A percentile compares a stretch with the other conserved stretches of the same genome.
phyloP scores from a whole-genome alignment of 1,140 invertebrate species.

The Dendroctonus ponderosae region DNA sequence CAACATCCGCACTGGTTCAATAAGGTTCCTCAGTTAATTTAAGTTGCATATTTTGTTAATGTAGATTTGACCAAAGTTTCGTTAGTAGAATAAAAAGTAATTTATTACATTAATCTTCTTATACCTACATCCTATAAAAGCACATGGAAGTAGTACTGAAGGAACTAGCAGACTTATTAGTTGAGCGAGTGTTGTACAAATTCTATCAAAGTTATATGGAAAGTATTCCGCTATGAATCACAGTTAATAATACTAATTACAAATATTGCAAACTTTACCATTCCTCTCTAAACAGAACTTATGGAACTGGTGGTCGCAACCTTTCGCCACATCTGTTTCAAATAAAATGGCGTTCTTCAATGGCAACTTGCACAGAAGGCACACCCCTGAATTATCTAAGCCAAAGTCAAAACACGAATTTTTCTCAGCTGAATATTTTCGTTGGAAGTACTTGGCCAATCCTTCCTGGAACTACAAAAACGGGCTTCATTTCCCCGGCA shows the following conservation, averaged over 20 bases:
- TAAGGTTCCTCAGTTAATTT: no score
- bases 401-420: slow-evolving; percentile 1
- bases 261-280: slow-evolving; percentile 29
- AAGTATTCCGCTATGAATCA: no score
- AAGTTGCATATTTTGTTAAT: no score
- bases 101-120: no score
- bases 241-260: background rate
- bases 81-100: no score
- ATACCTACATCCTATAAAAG: no score
- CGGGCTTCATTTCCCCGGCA: background rate
- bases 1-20: no score
- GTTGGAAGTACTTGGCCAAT: slow-evolving; percentile 37
- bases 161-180: no score
- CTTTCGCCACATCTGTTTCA: slow-evolving; percentile 23
- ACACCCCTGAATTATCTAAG: slow-evolving; percentile 1
- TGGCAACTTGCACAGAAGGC: slow-evolving; percentile 35
- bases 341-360: slow-evolving; percentile 38
- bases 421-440: slow-evolving; percentile 32
- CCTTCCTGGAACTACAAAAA: slow-evolving; percentile 37
- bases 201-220: no score
- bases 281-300: slow-evolving; percentile 38
- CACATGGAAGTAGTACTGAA: no score
- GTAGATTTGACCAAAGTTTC: no score
- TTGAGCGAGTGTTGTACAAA: no score
- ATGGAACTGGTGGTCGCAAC: slow-evolving; percentile 41